Percentiles rank a stretch among this genome's conserved stretches.
Evolutionary conservation across 2,888 invertebrate species (phyloP).

Genomic region (Gastrophysa polygoni): DNA sequence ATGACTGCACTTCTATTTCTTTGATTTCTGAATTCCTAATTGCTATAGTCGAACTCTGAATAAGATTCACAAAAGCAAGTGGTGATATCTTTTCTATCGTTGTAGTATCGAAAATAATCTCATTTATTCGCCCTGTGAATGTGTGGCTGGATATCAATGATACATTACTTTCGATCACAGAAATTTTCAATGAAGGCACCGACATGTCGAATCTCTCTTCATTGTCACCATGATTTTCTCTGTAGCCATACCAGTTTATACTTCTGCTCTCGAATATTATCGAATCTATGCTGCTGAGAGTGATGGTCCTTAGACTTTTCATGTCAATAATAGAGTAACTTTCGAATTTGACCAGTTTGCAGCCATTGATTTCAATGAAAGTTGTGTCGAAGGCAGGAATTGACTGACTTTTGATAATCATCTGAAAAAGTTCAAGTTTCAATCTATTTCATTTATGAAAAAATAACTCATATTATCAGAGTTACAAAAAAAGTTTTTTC

Average conservation of each 20-base stretch:
- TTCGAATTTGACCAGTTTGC: constrained; percentile 66
- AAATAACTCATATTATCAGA: too few relatives aligned
- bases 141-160: constrained; percentile 62
- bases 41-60: constrained; percentile 63
- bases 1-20: constrained; percentile 72
- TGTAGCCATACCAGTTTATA: constrained; percentile 62
- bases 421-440: constrained; percentile 45
- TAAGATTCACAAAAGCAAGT: constrained; percentile 76
- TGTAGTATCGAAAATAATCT: constrained; percentile 69
- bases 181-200: constrained; percentile 54
- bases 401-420: constrained; percentile 48
- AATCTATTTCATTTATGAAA: too few relatives aligned
- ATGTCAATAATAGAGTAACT: constrained; percentile 66
- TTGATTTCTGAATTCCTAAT: constrained; percentile 67
- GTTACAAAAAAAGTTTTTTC: too few relatives aligned
- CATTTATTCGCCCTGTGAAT: constrained; percentile 74
- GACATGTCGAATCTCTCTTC: constrained; percentile 47
- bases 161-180: constrained; percentile 58
- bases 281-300: constrained; percentile 67
- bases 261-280: constrained; percentile 68
- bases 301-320: constrained; percentile 67
- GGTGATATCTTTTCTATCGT: constrained; percentile 68
- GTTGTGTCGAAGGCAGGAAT: constrained; percentile 48
- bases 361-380: constrained; percentile 69
- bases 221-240: constrained; percentile 38